A percentile compares a stretch with the other conserved stretches of the same genome.
Evolutionary conservation across 2,888 invertebrate species (phyloP).

Genomic region (Gari tellinella): DNA sequence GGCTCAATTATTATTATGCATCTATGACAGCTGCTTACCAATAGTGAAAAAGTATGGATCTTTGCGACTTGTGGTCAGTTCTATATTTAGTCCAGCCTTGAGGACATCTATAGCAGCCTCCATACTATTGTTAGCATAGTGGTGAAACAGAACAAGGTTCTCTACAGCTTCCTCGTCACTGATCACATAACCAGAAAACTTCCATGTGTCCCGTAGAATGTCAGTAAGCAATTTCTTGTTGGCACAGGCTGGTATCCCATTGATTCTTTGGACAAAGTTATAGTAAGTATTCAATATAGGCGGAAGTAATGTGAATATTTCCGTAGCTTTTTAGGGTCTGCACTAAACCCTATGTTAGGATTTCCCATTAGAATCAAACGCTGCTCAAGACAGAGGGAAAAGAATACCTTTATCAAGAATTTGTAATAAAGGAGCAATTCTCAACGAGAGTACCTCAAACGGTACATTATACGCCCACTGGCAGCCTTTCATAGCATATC

Average conservation of each 20-base stretch:
- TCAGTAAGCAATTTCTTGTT: conserved; percentile 73
- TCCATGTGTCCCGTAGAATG: conserved; percentile 73
- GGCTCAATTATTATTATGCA: too few species aligned
- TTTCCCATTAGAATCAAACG: too few species aligned
- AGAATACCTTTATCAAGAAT: too few species aligned
- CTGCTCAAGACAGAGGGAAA: too few species aligned
- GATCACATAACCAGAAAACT: conserved; percentile 76
- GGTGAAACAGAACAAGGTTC: conserved; percentile 70
- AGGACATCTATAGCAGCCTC: conserved; percentile 72
- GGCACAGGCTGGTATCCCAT: conserved; percentile 79
- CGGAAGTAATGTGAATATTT: too few species aligned
- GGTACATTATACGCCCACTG: too few species aligned
- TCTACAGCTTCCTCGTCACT: conserved; percentile 80
- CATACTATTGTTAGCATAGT: conserved; percentile 71
- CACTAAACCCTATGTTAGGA: too few species aligned
- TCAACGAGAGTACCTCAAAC: too few species aligned
- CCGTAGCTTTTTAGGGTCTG: too few species aligned
- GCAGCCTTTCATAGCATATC: too few species aligned
- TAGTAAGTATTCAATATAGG: too few species aligned
- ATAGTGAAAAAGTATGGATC: conserved; percentile 64
- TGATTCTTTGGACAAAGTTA: conserved; percentile 53
- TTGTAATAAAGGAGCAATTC: too few species aligned
- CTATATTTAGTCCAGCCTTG: conserved; percentile 75
- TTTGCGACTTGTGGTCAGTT: conserved; percentile 65
- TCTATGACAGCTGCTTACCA: conserved; percentile 31